These are phyloP conservation scores for Andrena camellia DNA, from an alignment of 2,888 invertebrate genomes.

Conservation along the genomic window DNA sequence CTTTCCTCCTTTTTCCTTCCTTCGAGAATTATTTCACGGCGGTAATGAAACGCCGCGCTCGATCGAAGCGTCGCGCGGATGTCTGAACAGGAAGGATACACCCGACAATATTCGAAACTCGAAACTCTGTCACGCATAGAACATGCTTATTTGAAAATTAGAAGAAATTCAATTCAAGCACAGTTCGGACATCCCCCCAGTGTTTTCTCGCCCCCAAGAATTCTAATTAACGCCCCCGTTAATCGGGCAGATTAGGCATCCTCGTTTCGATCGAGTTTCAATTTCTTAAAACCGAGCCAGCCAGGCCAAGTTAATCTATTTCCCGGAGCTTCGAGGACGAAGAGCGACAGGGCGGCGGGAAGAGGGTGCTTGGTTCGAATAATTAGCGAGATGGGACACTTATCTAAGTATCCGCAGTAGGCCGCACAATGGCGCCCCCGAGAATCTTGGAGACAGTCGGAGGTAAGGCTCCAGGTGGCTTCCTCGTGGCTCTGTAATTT, in stretches of 20 bases:
- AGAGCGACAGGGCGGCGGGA: not conserved
- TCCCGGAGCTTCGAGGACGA: slow-evolving; percentile 37
- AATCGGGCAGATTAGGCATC: slow-evolving; percentile 37
- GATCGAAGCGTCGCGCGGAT: slow-evolving; percentile 6
- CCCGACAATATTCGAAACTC: too few species aligned
- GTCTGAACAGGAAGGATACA: too few species aligned
- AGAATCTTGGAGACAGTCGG: slow-evolving; percentile 56
- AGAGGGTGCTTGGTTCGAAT: slow-evolving; percentile 58
- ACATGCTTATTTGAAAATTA: not conserved
- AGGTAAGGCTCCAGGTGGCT: slow-evolving; percentile 60
- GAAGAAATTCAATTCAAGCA: not conserved
- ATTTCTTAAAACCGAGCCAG: slow-evolving; percentile 67
- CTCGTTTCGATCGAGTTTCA: slow-evolving; percentile 46
- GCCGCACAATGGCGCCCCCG: slow-evolving; percentile 58
- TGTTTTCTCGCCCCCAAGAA: not conserved
- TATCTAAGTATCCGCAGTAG: slow-evolving; percentile 68
- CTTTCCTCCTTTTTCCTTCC: not conserved
- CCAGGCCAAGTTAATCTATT: slow-evolving; percentile 47
- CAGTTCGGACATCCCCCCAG: not conserved
- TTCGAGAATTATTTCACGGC: slow-evolving; percentile 7
- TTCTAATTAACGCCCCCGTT: slow-evolving; percentile 33
- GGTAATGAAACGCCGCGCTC: slow-evolving; percentile 9
- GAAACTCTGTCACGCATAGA: not conserved
- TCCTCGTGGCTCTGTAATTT: slow-evolving; percentile 76
- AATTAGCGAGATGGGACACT: slow-evolving; percentile 75